Percentiles rank a stretch among this genome's conserved stretches.
Conservation (phyloP, 2,888 invertebrate genomes). For the Meganola albula region DNA sequence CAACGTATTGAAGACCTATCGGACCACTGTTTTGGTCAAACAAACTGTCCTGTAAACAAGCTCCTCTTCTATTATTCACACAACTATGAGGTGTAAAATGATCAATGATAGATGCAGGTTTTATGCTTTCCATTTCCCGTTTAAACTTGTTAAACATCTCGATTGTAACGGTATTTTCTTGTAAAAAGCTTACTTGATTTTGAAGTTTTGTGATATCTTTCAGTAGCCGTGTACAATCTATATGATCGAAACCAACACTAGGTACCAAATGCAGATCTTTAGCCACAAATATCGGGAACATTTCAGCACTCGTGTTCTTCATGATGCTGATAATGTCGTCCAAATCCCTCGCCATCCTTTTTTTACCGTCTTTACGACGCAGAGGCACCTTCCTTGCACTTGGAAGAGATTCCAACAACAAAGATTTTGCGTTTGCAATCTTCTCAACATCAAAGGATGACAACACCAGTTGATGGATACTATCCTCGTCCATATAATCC, state of each 20-base stretch:
- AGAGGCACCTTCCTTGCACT: slow-evolving; percentile 1
- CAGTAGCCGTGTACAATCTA: slow-evolving; percentile 3
- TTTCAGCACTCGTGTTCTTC: slow-evolving; percentile 1
- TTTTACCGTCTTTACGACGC: slow-evolving; percentile 2
- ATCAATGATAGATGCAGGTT: neutral
- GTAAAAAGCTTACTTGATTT: neutral
- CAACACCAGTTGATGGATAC: slow-evolving; percentile 1
- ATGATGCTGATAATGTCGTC: slow-evolving; percentile 4
- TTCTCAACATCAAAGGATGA: slow-evolving; percentile 1
- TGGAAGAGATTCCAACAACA: slow-evolving; percentile 1
- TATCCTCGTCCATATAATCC: slow-evolving; percentile 3
- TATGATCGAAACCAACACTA: slow-evolving; percentile 1
- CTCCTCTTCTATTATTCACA: slow-evolving; percentile 2
- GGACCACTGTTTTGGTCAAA: slow-evolving; percentile 2
- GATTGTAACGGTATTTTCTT: neutral
- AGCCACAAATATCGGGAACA: slow-evolving; percentile 3
- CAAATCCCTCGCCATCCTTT: neutral
- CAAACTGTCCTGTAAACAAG: slow-evolving; percentile 3
- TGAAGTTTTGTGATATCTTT: slow-evolving; percentile 1
- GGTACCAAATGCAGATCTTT: slow-evolving; percentile 3
- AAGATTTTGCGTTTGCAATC: neutral
- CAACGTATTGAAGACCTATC: slow-evolving; percentile 2
- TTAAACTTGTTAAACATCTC: slow-evolving; percentile 1
- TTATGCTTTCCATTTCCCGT: neutral
- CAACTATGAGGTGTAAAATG: neutral